A percentile compares a stretch with the other conserved stretches of the same genome.
These are phyloP conservation scores for Hemistola chrysoprasaria DNA, from an alignment of 2,888 invertebrate genomes.

Conservation along the genomic window DNA sequence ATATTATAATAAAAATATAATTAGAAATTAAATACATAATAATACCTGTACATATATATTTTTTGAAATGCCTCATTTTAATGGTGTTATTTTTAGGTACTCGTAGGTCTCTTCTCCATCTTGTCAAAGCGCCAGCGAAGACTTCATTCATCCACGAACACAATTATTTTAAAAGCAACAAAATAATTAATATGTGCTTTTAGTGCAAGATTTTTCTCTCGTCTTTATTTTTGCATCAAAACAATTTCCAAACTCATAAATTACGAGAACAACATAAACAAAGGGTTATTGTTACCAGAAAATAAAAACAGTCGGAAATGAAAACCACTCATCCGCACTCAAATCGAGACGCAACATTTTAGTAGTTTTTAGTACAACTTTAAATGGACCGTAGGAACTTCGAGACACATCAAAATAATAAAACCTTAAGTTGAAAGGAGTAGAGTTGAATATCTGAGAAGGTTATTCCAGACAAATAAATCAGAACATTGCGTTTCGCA, in stretches of 20 bases:
- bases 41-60: too few relatives aligned
- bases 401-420: constrained; percentile 3
- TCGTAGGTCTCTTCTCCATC: too few relatives aligned
- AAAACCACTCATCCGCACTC: constrained; percentile 28
- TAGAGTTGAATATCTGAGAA: not conserved
- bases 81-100: too few relatives aligned
- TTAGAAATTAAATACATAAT: too few relatives aligned
- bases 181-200: too few relatives aligned
- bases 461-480: constrained; percentile 61
- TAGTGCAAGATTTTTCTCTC: too few relatives aligned
- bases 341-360: constrained; percentile 25
- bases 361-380: constrained; percentile 20
- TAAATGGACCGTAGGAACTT: constrained; percentile 14
- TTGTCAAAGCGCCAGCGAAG: too few relatives aligned
- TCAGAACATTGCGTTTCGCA: constrained; percentile 60
- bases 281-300: constrained; percentile 20
- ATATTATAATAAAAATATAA: too few relatives aligned
- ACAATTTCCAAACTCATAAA: not conserved
- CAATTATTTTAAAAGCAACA: too few relatives aligned
- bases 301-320: constrained; percentile 27
- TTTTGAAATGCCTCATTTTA: too few relatives aligned
- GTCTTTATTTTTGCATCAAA: constrained; percentile 8
- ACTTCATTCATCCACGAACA: too few relatives aligned
- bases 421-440: constrained; percentile 11
- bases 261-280: constrained; percentile 9